Percentiles rank a stretch among this genome's conserved stretches.
Conservation (phyloP, 1,140 invertebrate species). For the Aphidius ervi region DNA sequence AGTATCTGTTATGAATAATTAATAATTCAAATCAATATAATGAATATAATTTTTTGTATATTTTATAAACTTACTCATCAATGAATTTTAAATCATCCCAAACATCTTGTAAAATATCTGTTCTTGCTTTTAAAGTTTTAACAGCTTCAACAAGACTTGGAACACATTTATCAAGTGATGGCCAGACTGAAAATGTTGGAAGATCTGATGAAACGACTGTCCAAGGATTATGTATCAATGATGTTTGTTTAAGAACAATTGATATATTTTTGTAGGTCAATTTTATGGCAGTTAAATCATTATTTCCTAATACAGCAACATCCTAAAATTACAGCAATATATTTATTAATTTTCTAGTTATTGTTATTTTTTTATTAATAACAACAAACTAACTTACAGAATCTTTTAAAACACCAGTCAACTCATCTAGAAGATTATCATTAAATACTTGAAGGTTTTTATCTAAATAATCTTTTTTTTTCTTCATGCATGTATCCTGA, state of each 20-base stretch:
- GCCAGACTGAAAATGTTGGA: slow-evolving; percentile 31
- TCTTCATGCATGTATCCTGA: slow-evolving; percentile 16
- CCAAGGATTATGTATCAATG: slow-evolving; percentile 31
- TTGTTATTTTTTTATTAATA: slow-evolving; percentile 15
- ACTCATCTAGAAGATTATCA: slow-evolving; percentile 28
- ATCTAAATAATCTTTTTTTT: slow-evolving; percentile 3
- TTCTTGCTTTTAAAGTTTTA: slow-evolving; percentile 30
- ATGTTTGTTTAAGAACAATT: slow-evolving; percentile 26
- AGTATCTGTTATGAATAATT: slow-evolving; percentile 30
- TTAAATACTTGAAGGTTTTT: neutral
- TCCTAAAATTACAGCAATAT: slow-evolving; percentile 18
- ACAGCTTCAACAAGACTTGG: slow-evolving; percentile 29
- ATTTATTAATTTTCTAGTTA: slow-evolving; percentile 12
- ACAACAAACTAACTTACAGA: slow-evolving; percentile 27
- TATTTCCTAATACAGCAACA: slow-evolving; percentile 31
- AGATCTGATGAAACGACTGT: slow-evolving; percentile 41
- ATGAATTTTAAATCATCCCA: slow-evolving; percentile 41
- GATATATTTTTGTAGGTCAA: slow-evolving; percentile 30
- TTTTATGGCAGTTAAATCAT: slow-evolving; percentile 30
- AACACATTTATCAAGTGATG: slow-evolving; percentile 28
- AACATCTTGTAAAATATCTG: slow-evolving; percentile 30
- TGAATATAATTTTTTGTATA: slow-evolving; percentile 11
- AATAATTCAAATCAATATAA: slow-evolving; percentile 14
- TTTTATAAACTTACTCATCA: slow-evolving; percentile 33
- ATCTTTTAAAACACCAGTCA: slow-evolving; percentile 26